A percentile compares a stretch with the other conserved stretches of the same genome.
phyloP scores from a whole-genome alignment of 2,888 invertebrate genomes.

The Gnatocerus cornutus region DNA sequence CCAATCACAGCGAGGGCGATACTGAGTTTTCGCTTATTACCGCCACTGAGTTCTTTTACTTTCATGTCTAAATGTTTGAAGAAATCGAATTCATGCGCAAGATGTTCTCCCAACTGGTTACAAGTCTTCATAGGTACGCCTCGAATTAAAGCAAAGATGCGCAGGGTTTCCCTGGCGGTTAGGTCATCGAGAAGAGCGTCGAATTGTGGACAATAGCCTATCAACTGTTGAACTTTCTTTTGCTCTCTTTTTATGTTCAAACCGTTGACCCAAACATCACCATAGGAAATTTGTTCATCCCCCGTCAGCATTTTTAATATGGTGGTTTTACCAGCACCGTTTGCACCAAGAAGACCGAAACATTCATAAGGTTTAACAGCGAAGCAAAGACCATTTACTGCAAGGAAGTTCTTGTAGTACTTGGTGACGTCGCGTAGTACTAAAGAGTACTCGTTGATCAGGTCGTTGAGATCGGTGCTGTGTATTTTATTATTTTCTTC shows the following conservation, averaged over 20 bases:
- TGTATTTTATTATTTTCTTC: slow-evolving; percentile 72
- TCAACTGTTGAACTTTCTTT: slow-evolving; percentile 74
- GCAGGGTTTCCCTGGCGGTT: slow-evolving; percentile 71
- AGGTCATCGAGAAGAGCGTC: slow-evolving; percentile 71
- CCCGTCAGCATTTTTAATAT: slow-evolving; percentile 92
- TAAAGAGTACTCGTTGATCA: slow-evolving; percentile 70
- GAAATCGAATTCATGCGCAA: slow-evolving; percentile 65
- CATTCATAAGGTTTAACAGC: slow-evolving; percentile 82
- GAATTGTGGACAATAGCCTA: slow-evolving; percentile 74
- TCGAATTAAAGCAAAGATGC: slow-evolving; percentile 69
- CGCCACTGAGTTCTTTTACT: slow-evolving; percentile 67
- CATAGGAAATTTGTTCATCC: slow-evolving; percentile 79
- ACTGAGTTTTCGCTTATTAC: slow-evolving; percentile 72
- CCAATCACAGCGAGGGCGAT: slow-evolving; percentile 72
- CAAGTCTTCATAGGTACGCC: slow-evolving; percentile 64
- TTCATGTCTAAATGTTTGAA: slow-evolving; percentile 66
- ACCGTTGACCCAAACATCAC: slow-evolving; percentile 76
- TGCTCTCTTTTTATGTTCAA: slow-evolving; percentile 68
- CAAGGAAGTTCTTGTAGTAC: slow-evolving; percentile 79
- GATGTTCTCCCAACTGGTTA: slow-evolving; percentile 54
- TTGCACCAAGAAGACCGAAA: slow-evolving; percentile 84
- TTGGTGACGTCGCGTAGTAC: slow-evolving; percentile 80
- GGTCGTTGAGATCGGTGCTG: too few species aligned
- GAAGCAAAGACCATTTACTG: slow-evolving; percentile 79
- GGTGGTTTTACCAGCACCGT: slow-evolving; percentile 90